Evolutionary conservation across 2,888 invertebrate genomes (phyloP), one percentile per base, ranked within the genome.

Genomic region (Cylindroiulus punctatus): DNA sequence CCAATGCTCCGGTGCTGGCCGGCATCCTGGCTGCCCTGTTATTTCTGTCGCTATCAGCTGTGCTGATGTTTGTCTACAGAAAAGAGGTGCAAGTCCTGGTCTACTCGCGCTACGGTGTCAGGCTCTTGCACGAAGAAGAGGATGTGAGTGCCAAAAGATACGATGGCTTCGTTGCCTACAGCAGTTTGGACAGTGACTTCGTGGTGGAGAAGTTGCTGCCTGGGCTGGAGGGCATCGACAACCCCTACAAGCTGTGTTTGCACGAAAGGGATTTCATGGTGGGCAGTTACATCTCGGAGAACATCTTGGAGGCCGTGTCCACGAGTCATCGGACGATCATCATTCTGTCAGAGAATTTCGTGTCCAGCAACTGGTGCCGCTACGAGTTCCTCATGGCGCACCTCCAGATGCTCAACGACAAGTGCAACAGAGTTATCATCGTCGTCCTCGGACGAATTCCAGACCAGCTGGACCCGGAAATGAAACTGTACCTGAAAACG

Each of bases 131-230:
- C 3, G 44, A 22, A 17, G 76, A n/a, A 3, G 86, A 86, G 17
- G 44, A 10, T n/a, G 85, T 84, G 12, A 30, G 65, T 65, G 40
- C 87, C 4, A 89, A 88, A 76, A 44, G 44, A 0, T 90, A 88
- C 86, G 90, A 90, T 86, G 89, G 89, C 8, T 90, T 90, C 88
- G 88, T 90, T 0, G 88, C 89, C 32, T 90, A 89, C 87, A 85
- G 87, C 82, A 83, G 85, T 85, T 85, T 87, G 5, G 89, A 90
- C 85, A n/a, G 82, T 0, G 82, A 84, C 0, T 89, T 89, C 89
- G 88, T 89, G 12, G 86, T 86, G 19, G 81, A 88, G 0, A 30
- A 88, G 5, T 87, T 90, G 5, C 44, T 88, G 7, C 88, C 89
- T 8, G 85, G 86, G 10, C 81, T 89, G 32, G 89, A 89, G 87